Evolutionary conservation across 2,113 vertebrate genomes (phyloP).

Genomic region (Halcyon senegalensis): DNA sequence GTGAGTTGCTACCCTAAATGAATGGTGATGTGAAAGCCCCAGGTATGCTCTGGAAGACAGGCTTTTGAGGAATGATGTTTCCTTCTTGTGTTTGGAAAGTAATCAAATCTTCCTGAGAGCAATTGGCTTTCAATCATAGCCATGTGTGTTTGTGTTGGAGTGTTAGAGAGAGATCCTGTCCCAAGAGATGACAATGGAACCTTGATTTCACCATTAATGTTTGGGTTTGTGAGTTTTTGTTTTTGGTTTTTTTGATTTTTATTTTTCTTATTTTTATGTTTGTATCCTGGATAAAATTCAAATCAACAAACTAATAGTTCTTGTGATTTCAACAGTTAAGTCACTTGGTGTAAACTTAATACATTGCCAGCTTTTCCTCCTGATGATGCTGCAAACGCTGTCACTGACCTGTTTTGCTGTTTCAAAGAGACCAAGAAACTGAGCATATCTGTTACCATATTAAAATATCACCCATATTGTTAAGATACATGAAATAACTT

Average conservation of each 20-base stretch:
- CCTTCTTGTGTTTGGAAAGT: conserved; percentile 17
- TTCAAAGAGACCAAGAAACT: not conserved
- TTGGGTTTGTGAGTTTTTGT: not conserved
- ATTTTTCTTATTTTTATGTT: not conserved
- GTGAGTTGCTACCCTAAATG: conserved; percentile 20
- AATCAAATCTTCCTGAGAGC: conserved; percentile 41
- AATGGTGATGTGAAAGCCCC: conserved; percentile 21
- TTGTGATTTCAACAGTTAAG: conserved; percentile 9
- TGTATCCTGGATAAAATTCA: not conserved
- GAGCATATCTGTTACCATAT: not conserved
- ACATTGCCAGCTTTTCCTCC: not conserved
- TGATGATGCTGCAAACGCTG: not conserved
- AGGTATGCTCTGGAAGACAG: not conserved
- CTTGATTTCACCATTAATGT: not conserved
- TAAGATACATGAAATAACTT: not conserved
- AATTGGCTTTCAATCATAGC: conserved; percentile 17
- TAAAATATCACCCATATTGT: not conserved
- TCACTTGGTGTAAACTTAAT: not conserved
- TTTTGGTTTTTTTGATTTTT: not conserved
- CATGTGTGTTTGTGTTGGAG: not conserved
- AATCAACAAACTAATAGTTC: not conserved
- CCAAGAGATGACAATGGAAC: not conserved
- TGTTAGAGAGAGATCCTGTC: not conserved
- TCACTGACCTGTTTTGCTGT: not conserved
- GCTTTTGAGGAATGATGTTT: conserved; percentile 33